phyloP scores from a whole-genome alignment of 2,797 vertebrate genomes.

The Myotis findleyi region DNA sequence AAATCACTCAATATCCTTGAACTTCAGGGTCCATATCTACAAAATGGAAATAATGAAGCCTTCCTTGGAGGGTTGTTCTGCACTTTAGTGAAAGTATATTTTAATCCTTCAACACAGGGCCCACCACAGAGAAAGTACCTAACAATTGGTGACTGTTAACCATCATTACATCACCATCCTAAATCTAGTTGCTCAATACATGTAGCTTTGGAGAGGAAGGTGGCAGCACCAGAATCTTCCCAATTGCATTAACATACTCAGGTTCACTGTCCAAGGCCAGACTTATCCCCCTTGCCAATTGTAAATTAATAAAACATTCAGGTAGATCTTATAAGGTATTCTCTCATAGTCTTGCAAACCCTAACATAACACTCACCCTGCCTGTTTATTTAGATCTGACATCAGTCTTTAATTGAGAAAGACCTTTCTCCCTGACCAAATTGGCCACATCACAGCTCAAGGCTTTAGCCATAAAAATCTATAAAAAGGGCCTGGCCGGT shows the following conservation, averaged over 20 bases:
- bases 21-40: not conserved
- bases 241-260: not conserved
- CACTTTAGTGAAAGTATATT: not conserved
- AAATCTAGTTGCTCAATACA: not conserved
- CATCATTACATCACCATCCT: not conserved
- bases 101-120: not conserved
- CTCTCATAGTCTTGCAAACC: not conserved
- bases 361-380: not conserved
- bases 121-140: not conserved
- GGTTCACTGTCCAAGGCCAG: not conserved
- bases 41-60: conserved; percentile 3
- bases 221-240: not conserved
- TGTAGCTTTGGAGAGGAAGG: not conserved
- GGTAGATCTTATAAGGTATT: not conserved
- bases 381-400: not conserved
- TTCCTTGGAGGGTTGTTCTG: not conserved
- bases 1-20: not conserved
- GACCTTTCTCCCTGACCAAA: not conserved
- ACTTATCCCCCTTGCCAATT: not conserved
- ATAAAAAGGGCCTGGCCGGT: not conserved
- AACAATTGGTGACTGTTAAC: not conserved
- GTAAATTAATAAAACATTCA: conserved; percentile 10
- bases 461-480: not conserved
- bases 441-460: too few species aligned
- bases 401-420: not conserved